phyloP scores from a whole-genome alignment of 2,113 vertebrate species.

The Daboia siamensis region DNA sequence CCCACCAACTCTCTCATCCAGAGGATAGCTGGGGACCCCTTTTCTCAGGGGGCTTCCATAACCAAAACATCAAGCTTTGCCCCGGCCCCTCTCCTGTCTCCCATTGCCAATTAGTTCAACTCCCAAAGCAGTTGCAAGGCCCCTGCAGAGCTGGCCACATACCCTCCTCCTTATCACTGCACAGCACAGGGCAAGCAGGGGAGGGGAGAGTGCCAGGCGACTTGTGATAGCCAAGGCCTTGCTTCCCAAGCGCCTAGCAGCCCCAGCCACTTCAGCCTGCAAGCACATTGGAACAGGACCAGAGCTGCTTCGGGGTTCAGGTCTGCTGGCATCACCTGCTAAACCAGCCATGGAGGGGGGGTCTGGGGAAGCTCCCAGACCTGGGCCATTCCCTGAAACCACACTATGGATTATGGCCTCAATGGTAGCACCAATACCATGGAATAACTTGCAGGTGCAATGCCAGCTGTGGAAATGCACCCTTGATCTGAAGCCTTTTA shows the following conservation, averaged over 20 bases:
- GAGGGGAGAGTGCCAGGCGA: background rate
- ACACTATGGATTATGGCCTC: background rate
- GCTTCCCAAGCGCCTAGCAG: background rate
- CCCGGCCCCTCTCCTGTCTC: background rate
- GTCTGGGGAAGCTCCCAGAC: background rate
- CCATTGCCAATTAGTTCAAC: background rate
- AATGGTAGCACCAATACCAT: background rate
- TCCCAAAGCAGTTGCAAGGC: background rate
- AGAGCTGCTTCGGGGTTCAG: background rate
- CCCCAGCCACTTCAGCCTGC: background rate
- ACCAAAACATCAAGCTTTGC: background rate
- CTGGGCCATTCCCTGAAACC: background rate
- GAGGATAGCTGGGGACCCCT: background rate
- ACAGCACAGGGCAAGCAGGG: background rate
- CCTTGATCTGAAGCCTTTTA: background rate
- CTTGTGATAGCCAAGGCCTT: background rate
- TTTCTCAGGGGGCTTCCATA: background rate
- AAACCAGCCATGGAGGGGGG: background rate
- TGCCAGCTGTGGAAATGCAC: background rate
- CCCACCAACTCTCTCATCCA: background rate
- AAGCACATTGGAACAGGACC: background rate
- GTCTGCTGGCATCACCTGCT: background rate
- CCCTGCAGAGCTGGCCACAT: background rate
- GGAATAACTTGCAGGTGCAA: background rate
- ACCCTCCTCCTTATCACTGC: background rate